Conservation (phyloP, 2,888 invertebrate genomes). For the Timema cristinae region DNA sequence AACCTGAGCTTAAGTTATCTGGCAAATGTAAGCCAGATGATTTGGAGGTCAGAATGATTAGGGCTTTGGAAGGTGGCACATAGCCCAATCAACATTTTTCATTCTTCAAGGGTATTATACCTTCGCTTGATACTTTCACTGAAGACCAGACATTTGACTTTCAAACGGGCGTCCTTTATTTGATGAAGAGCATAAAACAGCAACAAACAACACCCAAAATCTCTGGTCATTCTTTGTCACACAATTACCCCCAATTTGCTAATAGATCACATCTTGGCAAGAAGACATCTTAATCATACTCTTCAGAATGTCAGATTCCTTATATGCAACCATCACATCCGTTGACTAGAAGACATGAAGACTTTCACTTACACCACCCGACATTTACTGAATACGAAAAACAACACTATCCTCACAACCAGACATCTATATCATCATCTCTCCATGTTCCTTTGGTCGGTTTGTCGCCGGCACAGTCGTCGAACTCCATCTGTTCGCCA, state of each 20-base stretch:
- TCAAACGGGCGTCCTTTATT: conserved; percentile 17
- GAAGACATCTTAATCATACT: background rate
- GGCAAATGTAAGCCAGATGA: conserved; percentile 11
- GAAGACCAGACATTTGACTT: conserved; percentile 10
- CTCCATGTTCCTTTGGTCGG: background rate
- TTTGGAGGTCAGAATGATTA: conserved; percentile 5
- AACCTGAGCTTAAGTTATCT: background rate
- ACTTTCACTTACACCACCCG: background rate
- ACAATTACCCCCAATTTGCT: too few relatives aligned
- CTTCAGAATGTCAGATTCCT: background rate
- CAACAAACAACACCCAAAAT: too few relatives aligned
- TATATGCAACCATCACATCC: background rate
- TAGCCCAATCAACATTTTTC: conserved; percentile 2
- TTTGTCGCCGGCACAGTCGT: background rate
- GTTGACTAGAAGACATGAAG: background rate
- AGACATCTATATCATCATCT: background rate
- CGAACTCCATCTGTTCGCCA: conserved; percentile 1
- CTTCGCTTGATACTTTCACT: conserved; percentile 5
- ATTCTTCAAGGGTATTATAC: conserved; percentile 8
- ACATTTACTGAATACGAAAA: background rate
- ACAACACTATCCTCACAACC: background rate
- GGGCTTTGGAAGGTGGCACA: conserved; percentile 3
- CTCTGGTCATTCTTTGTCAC: too few relatives aligned
- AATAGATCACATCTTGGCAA: background rate
- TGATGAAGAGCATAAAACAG: too few relatives aligned